These are phyloP conservation scores for Sebastolobus alascanus DNA, from an alignment of 2,797 vertebrate species.

Conservation along the genomic window DNA sequence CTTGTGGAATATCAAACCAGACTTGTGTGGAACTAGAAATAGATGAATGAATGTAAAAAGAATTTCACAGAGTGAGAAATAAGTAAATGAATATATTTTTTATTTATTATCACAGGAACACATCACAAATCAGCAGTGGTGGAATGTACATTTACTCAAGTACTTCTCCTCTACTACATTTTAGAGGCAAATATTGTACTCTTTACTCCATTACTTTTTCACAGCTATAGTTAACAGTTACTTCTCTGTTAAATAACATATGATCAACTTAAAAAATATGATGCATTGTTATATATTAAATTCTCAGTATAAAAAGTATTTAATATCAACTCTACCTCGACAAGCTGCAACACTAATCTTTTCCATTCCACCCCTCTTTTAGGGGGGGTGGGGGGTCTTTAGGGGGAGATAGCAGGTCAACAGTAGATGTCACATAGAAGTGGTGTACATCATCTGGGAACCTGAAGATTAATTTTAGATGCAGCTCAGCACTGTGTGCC, in stretches of 20 bases:
- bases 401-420: too few species aligned
- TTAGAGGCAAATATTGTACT: neutral
- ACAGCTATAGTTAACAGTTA: neutral
- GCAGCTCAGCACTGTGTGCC: too few species aligned
- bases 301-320: neutral
- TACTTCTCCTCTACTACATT: neutral
- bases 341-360: too few species aligned
- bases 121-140: neutral
- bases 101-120: neutral
- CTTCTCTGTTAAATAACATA: too few species aligned
- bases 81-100: neutral
- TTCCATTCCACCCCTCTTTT: too few species aligned
- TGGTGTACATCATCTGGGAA: too few species aligned
- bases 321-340: neutral
- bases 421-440: too few species aligned
- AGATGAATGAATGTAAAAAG: neutral
- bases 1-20: conserved; percentile 4
- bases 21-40: neutral
- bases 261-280: neutral
- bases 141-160: neutral
- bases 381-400: too few species aligned
- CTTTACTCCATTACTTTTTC: neutral
- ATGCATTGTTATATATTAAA: too few species aligned
- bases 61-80: neutral
- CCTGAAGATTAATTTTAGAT: too few species aligned